phyloP scores from a whole-genome alignment of 2,113 vertebrate genomes.

The Athene cunicularia region DNA sequence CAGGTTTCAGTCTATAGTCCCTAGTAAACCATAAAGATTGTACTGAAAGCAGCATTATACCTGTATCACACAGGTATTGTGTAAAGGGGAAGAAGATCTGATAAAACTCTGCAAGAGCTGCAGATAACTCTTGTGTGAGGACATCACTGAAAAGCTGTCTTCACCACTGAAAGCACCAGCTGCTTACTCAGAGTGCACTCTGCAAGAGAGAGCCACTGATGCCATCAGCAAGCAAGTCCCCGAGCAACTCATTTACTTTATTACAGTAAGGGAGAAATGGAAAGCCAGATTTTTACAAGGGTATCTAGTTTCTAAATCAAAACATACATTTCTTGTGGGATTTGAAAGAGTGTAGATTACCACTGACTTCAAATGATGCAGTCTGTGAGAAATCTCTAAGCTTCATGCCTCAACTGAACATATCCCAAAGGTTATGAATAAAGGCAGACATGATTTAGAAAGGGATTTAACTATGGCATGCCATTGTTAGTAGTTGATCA shows the following conservation, averaged over 20 bases:
- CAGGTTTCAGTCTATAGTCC: neutral
- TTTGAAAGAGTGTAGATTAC: neutral
- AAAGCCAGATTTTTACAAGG: neutral
- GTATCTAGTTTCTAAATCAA: constrained; percentile 15
- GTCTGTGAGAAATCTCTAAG: constrained; percentile 2
- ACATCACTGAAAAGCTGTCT: neutral
- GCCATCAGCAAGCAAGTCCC: neutral
- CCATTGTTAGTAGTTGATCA: neutral
- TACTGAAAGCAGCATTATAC: neutral
- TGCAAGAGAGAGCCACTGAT: neutral
- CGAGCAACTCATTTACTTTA: constrained; percentile 30
- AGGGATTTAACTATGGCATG: neutral
- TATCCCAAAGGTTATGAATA: neutral
- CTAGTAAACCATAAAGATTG: neutral
- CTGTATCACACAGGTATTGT: neutral
- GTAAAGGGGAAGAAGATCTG: neutral
- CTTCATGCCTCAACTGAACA: neutral
- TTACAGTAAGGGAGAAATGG: neutral
- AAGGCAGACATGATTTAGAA: neutral
- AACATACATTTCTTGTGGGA: neutral
- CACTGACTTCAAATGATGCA: constrained; percentile 11
- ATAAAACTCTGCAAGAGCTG: neutral
- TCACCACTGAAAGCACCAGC: neutral
- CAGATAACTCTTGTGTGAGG: neutral
- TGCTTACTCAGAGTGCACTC: neutral